phyloP scores from a whole-genome alignment of 2,888 invertebrate species.

The Caenorhabditis sulstoni region DNA sequence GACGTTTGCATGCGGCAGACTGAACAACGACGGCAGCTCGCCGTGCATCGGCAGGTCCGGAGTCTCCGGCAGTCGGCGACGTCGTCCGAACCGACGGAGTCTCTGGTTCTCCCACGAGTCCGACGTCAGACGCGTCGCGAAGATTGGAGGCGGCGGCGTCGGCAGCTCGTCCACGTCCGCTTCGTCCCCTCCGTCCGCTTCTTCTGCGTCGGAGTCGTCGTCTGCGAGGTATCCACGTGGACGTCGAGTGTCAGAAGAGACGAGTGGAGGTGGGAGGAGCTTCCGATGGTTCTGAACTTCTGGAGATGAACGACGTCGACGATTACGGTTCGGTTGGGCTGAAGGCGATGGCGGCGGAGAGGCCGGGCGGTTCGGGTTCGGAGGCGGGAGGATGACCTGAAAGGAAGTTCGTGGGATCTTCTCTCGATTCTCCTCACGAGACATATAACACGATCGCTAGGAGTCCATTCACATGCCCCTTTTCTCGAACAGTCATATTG shows the following conservation, averaged over 20 bases:
- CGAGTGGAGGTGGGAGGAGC: constrained; percentile 12
- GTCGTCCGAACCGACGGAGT: constrained; percentile 11
- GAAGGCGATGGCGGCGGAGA: constrained; percentile 10
- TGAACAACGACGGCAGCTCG: constrained; percentile 49
- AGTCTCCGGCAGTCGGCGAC: constrained; percentile 51
- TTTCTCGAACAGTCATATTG: neutral
- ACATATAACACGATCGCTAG: no score
- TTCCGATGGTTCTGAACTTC: constrained; percentile 19
- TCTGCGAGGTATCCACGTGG: constrained; percentile 14
- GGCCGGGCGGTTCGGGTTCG: constrained; percentile 13
- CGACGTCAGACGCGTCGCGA: constrained; percentile 35
- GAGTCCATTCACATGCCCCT: no score
- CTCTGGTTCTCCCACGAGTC: constrained; percentile 56
- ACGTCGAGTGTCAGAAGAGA: neutral
- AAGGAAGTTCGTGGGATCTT: neutral
- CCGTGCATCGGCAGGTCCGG: constrained; percentile 58
- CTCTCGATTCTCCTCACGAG: no score
- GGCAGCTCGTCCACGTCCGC: constrained; percentile 44
- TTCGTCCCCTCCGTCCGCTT: constrained; percentile 32
- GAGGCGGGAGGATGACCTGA: constrained; percentile 45
- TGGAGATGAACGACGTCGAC: constrained; percentile 26
- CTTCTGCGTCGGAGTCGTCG: constrained; percentile 36
- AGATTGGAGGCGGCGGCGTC: constrained; percentile 49
- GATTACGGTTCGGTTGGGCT: neutral
- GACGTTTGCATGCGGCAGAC: constrained; percentile 30